phyloP scores from a whole-genome alignment of 1,140 invertebrate species.

The Drosophila neocordata region DNA sequence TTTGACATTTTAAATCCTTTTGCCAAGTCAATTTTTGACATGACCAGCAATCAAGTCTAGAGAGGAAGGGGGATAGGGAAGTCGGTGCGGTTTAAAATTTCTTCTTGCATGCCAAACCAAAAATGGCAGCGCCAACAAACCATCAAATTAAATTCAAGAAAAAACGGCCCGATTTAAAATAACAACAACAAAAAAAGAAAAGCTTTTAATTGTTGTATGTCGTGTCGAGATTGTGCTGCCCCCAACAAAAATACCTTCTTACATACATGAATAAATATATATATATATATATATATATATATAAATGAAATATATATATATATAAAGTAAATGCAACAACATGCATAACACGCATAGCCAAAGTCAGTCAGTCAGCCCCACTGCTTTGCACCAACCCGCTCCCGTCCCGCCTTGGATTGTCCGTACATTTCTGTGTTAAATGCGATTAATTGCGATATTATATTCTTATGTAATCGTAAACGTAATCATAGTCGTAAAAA shows the following conservation, averaged over 20 bases:
- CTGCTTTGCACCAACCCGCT: too few species aligned
- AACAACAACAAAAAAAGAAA: slow-evolving; percentile 23
- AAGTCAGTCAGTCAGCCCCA: slow-evolving; percentile 11
- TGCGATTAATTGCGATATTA: slow-evolving; percentile 80
- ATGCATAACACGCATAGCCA: slow-evolving; percentile 62
- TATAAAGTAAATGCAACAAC: slow-evolving; percentile 8
- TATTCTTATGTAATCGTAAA: slow-evolving; percentile 81
- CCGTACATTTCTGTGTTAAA: slow-evolving; percentile 79
- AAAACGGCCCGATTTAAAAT: slow-evolving; percentile 67
- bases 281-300: neutral
- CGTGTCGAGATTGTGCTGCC: slow-evolving; percentile 64
- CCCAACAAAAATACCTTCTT: neutral
- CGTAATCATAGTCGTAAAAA: slow-evolving; percentile 72
- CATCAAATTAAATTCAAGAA: slow-evolving; percentile 80
- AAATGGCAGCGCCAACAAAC: slow-evolving; percentile 42
- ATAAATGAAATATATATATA: slow-evolving; percentile 13
- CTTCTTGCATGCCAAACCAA: slow-evolving; percentile 52
- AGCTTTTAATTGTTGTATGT: slow-evolving; percentile 77
- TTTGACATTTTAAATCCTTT: slow-evolving; percentile 14
- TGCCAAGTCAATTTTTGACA: neutral
- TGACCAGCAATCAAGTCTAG: slow-evolving; percentile 39
- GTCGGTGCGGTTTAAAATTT: neutral
- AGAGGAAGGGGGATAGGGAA: too few species aligned
- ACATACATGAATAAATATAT: slow-evolving; percentile 23
- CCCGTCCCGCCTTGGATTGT: slow-evolving; percentile 51